Evolutionary conservation across 1,140 invertebrate species (phyloP).

Genomic region (Drosophila aff.): DNA sequence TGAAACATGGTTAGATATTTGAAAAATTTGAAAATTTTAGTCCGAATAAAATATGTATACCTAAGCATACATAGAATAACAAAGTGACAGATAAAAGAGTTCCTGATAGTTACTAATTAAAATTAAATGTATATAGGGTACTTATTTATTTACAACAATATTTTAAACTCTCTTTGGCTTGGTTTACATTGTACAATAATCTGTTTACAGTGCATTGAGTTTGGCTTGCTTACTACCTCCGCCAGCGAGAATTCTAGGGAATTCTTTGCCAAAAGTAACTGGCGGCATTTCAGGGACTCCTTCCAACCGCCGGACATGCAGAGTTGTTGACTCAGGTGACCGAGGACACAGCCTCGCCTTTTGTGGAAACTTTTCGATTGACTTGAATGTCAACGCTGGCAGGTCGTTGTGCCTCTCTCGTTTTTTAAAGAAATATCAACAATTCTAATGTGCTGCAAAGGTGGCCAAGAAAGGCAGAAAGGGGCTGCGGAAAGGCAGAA

Average conservation of each 20-base stretch:
- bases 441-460: slow-evolving; percentile 43
- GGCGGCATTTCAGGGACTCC: slow-evolving; percentile 35
- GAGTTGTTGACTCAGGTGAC: slow-evolving; percentile 41
- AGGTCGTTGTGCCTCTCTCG: neutral
- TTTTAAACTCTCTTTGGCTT: neutral
- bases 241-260: slow-evolving; percentile 37
- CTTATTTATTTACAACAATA: too few species aligned
- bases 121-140: too few species aligned
- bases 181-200: neutral
- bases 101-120: too few species aligned
- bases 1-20: neutral
- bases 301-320: slow-evolving; percentile 17
- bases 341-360: slow-evolving; percentile 21
- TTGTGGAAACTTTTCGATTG: slow-evolving; percentile 47
- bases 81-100: too few species aligned
- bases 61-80: too few species aligned
- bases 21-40: neutral
- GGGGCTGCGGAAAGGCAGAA: neutral
- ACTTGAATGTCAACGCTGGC: slow-evolving; percentile 44
- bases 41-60: neutral
- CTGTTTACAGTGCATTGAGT: neutral
- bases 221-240: neutral
- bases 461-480: slow-evolving; percentile 1
- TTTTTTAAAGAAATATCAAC: slow-evolving; percentile 44
- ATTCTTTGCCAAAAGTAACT: slow-evolving; percentile 45